A percentile compares a stretch with the other conserved stretches of the same genome.
Conservation (phyloP, 2,113 vertebrate genomes). For the Geococcyx californianus region DNA sequence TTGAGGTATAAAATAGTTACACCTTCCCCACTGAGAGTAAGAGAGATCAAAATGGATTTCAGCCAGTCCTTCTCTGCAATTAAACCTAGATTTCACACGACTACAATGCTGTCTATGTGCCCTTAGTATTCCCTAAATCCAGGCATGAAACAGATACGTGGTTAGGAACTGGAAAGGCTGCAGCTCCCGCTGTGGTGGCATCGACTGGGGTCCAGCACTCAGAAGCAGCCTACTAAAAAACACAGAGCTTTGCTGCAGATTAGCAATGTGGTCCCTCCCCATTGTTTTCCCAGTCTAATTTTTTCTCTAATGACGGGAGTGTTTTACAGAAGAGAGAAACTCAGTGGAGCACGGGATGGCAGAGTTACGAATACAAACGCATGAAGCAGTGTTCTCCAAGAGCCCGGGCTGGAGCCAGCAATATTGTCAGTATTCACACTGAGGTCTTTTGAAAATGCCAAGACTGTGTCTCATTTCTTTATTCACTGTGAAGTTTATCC, state of each 20-base stretch:
- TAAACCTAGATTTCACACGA: background rate
- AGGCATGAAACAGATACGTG: background rate
- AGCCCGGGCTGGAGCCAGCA: background rate
- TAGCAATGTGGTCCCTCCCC: background rate
- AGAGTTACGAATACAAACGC: background rate
- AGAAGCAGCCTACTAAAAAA: background rate
- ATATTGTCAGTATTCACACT: background rate
- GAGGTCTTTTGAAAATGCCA: background rate
- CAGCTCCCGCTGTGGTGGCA: background rate
- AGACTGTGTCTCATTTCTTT: background rate
- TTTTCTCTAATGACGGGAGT: background rate
- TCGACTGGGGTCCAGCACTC: background rate
- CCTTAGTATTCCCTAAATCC: background rate
- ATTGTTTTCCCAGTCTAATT: background rate
- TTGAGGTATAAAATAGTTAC: background rate
- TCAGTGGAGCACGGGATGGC: background rate
- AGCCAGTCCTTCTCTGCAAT: background rate
- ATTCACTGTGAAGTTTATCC: background rate
- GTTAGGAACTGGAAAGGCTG: background rate
- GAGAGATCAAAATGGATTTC: background rate
- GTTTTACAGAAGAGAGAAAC: background rate
- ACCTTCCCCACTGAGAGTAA: background rate
- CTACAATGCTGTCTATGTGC: rapidly evolving
- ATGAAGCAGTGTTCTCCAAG: background rate
- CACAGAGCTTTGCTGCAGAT: background rate